Base-by-base conservation (phyloP, 2,797 vertebrate genomes). In the Poecilia picta region DNA sequence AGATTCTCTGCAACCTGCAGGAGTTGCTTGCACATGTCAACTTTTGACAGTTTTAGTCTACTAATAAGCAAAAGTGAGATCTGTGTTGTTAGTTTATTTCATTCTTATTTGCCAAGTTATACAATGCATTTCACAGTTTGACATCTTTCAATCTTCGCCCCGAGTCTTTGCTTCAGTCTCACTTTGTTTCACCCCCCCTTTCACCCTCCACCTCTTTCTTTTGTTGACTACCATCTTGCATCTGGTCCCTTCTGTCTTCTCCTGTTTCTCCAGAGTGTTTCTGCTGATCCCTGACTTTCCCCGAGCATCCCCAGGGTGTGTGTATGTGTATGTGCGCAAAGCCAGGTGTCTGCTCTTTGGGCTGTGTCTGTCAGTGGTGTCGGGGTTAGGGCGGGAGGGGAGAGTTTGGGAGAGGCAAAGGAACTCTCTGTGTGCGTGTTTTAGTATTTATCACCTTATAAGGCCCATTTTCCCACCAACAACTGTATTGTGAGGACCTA, bases 351-450 rank as follows among this genome's bases (percentile, higher is more conserved):
- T 92, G 90, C 91, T 93, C 90, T 95, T 97, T 96, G 95, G 95
- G 93, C 96, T 93, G 95, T 97, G 96, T 97, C 97, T 97, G 96
- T 97, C 96, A 97, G 91, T 96, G 82, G 79, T 93, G 89, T 93
- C 89, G 91, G 93, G 93, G 91, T 82, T 81, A 74, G 89, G 84
- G 91, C 83, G 68, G 86, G 72, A 25, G 49, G 75, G 79, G 1
- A 41, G 76, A 53, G 62, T 75, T 78, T 2, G 51, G 78, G 77
- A 80, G 70, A 64, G 83, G 59, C 85, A 87, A 59, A 62, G 47
- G 74, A 79, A 78, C 88, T 89, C 75, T 55, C 74, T 55, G 79
- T 72, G 53, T 71, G 79, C 53, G 8, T 39, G 88, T 53, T 53
- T 53, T 53, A 53, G 20, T 20, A 53, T 53, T 53, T 53, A 25